Evolutionary conservation across 2,797 vertebrate species (phyloP).

Genomic region (Benthosema pterotum): DNA sequence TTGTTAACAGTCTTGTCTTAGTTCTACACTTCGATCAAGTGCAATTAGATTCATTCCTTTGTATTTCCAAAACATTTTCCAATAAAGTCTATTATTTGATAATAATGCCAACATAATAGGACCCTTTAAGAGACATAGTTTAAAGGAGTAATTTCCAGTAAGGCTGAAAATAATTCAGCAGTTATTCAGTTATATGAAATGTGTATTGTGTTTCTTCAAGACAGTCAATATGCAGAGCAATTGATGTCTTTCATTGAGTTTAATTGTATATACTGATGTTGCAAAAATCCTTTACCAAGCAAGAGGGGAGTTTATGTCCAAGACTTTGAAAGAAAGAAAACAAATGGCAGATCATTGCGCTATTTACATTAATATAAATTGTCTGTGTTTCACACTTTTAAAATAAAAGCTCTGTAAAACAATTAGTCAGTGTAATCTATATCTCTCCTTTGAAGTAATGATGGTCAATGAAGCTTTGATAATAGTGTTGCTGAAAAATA

Average conservation of each 20-base stretch:
- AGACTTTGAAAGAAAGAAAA: too few relatives aligned
- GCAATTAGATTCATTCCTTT: conserved; percentile 4
- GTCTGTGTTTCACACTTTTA: conserved; percentile 23
- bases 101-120: conserved; percentile 24
- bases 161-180: not conserved
- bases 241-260: too few relatives aligned
- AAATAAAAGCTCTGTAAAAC: conserved; percentile 8
- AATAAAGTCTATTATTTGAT: conserved; percentile 65
- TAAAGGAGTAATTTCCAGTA: conserved; percentile 21
- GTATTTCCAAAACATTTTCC: conserved; percentile 44
- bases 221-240: not conserved
- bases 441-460: conserved; percentile 15
- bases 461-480: not conserved
- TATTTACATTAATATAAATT: not conserved
- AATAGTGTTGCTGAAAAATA: not conserved
- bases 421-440: not conserved
- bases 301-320: too few relatives aligned
- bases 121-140: conserved; percentile 10
- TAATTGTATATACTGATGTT: too few relatives aligned
- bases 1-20: too few relatives aligned
- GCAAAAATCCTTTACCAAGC: too few relatives aligned
- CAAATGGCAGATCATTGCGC: too few relatives aligned
- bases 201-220: not conserved
- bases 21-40: conserved; percentile 24
- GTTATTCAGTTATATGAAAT: conserved; percentile 6